Base-by-base conservation (phyloP, 2,888 invertebrate genomes). In the Cerastis rubricosa region DNA sequence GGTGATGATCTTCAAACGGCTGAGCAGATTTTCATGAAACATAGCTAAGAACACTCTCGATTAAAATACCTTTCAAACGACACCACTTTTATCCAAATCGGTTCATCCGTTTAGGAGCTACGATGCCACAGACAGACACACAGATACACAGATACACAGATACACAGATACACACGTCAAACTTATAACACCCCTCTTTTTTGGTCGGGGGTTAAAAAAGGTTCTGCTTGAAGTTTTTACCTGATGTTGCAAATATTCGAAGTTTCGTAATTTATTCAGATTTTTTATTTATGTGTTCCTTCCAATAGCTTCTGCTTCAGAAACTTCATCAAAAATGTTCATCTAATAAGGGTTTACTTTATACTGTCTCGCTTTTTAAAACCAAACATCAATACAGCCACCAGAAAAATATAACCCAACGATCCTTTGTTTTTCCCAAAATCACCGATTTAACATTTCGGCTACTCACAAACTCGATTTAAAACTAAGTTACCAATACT, bases 401-500 rank as follows among this genome's bases (percentile, higher is more conserved):
- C 14, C n/a, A 19, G 29, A 9, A 70, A 72, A 64, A 61, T 35
- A 65, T 14, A 57, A 74, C 40, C 35, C 67, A 40, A 70, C 25
- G 17, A 17, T 51, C n/a, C 54, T 57, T 84, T 73, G 76, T 86
- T 83, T 76, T 76, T 54, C 40, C 8, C n/a, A 64, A 85, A 76
- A 80, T 74, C 35, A 76, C 70, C 76, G n/a, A 82, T 74, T 61
- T 29, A 54, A 76, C n/a, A 64, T 76, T 85, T 82, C 17, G n/a
- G 70, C 49, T 54, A 29, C 66, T 74, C 40, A 71, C 65, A 73
- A 86, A 88, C 77, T 81, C 73, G 76, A 84, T 84, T 75, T 66
- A 65, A 83, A 88, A 86, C 78, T 65, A 76, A 88, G 73, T 84
- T 86, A 79, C 78, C 76, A 81, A 81, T 86, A 88, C 79, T 82